Conservation (phyloP, 2,797 vertebrate species). For the Halcyon chelicuti region DNA sequence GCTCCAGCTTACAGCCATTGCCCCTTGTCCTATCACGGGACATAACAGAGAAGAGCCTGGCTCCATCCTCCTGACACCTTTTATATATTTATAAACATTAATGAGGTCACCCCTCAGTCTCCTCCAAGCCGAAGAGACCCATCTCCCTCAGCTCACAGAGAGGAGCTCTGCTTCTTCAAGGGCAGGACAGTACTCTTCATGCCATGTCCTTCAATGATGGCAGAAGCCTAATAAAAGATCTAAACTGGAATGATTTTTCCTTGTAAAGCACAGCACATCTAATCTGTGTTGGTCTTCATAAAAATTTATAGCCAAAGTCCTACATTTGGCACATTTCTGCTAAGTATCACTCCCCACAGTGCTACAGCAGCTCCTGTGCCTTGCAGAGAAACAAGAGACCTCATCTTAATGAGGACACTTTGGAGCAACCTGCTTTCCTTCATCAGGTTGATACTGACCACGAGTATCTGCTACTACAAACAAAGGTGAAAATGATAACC, state of each 20-base stretch:
- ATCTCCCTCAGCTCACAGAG: no score
- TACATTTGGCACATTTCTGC: not conserved
- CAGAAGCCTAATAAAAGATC: not conserved
- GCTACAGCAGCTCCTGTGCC: not conserved
- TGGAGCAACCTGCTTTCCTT: not conserved
- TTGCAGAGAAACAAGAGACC: not conserved
- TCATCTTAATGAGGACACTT: not conserved
- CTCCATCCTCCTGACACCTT: no score
- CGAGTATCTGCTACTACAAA: not conserved
- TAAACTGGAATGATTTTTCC: not conserved
- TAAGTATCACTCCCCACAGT: rapidly evolving
- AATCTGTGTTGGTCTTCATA: not conserved
- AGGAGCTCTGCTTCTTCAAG: not conserved
- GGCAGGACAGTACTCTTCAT: not conserved
- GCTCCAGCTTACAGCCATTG: no score
- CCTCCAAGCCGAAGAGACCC: no score
- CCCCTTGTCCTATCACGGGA: no score
- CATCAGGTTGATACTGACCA: rapidly evolving
- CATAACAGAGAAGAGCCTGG: no score
- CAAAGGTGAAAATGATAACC: not conserved
- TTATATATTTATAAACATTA: no score
- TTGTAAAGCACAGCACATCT: not conserved
- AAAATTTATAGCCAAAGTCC: not conserved
- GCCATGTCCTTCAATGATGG: rapidly evolving
- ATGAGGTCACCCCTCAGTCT: no score